These are phyloP conservation scores for Atta colombica DNA, from an alignment of 1,140 invertebrate genomes.

Conservation along the genomic window DNA sequence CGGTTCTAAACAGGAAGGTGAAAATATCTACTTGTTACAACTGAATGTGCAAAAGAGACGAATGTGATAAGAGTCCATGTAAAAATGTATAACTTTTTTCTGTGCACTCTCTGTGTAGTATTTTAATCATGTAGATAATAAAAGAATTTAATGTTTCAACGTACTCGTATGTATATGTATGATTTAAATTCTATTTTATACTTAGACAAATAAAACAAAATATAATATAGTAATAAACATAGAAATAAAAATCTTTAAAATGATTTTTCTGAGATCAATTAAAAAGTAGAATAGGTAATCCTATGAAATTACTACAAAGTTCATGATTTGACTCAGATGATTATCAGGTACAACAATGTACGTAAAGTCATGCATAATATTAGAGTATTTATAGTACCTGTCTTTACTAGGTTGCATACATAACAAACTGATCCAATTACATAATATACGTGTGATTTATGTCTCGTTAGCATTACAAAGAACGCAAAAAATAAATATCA, in stretches of 20 bases:
- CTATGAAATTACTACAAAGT: neutral
- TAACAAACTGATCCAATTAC: constrained; percentile 41
- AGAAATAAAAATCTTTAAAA: neutral
- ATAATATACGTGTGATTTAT: constrained; percentile 21
- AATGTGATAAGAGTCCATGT: neutral
- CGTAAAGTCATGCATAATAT: neutral
- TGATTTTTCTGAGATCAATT: neutral
- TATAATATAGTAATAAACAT: too few species aligned
- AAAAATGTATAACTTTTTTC: neutral
- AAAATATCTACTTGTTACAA: neutral
- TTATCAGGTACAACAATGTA: constrained; percentile 14
- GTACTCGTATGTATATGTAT: too few species aligned
- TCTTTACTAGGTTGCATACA: constrained; percentile 19
- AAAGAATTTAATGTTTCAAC: neutral
- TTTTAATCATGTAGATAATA: neutral
- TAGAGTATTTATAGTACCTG: constrained; percentile 13
- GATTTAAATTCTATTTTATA: neutral
- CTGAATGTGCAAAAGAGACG: neutral
- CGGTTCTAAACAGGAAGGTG: neutral
- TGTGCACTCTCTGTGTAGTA: too few species aligned
- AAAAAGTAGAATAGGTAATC: neutral
- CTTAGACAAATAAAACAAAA: neutral
- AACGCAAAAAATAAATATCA: constrained; percentile 17
- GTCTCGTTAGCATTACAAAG: constrained; percentile 13
- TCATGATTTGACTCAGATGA: neutral